A percentile compares a stretch with the other conserved stretches of the same genome.
Evolutionary conservation across 2,888 invertebrate genomes (phyloP).

Genomic region (Amblyjoppa proteus): DNA sequence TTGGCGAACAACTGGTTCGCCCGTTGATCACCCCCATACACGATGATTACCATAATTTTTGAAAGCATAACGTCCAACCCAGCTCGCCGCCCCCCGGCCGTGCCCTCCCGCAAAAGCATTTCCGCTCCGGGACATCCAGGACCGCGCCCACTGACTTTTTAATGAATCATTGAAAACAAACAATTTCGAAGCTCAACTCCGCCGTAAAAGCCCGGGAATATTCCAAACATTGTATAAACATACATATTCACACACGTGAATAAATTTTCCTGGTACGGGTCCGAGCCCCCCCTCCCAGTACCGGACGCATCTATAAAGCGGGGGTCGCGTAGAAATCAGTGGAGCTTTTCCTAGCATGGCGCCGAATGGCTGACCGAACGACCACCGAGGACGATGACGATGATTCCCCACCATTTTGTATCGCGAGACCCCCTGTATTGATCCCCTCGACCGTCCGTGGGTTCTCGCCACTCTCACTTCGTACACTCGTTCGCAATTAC

Average conservation of each 20-base stretch:
- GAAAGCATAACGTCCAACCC: slow-evolving; percentile 2
- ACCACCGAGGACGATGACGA: slow-evolving; percentile 61
- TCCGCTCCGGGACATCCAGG: not conserved
- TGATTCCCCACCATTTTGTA: slow-evolving; percentile 68
- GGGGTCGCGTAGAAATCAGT: slow-evolving; percentile 32
- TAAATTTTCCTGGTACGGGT: slow-evolving; percentile 35
- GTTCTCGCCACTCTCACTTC: slow-evolving; percentile 45
- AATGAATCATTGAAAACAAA: slow-evolving; percentile 54
- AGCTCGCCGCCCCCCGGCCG: not conserved
- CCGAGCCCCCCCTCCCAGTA: not conserved
- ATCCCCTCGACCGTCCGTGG: slow-evolving; percentile 63
- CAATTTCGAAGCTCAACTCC: slow-evolving; percentile 40
- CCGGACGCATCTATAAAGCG: slow-evolving; percentile 32
- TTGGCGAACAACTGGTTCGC: slow-evolving; percentile 23
- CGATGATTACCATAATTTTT: slow-evolving; percentile 54
- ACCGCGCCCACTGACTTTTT: not conserved
- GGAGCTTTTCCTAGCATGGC: slow-evolving; percentile 59
- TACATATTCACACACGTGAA: slow-evolving; percentile 1
- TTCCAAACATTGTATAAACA: slow-evolving; percentile 13
- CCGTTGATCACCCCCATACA: slow-evolving; percentile 42
- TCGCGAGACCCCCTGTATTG: slow-evolving; percentile 64
- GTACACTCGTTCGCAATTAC: slow-evolving; percentile 65
- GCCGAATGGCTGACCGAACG: slow-evolving; percentile 54
- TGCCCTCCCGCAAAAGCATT: slow-evolving; percentile 4
- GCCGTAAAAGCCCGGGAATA: slow-evolving; percentile 3